Evolutionary conservation across 2,888 invertebrate species (phyloP).

Genomic region (Drosophila leonis): DNA sequence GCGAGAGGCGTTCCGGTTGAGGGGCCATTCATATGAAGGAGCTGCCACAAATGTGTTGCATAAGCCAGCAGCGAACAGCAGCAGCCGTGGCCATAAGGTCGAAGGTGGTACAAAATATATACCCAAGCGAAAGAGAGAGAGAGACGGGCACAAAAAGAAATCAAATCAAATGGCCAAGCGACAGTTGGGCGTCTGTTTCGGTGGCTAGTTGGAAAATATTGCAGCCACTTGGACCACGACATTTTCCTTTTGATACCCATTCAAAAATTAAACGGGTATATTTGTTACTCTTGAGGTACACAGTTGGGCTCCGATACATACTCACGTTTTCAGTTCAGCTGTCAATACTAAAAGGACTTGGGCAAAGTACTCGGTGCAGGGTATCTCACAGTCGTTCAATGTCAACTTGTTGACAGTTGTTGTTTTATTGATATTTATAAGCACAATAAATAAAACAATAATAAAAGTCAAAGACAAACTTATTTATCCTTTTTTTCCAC

Average conservation of each 20-base stretch:
- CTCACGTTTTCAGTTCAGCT: not conserved
- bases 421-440: slow-evolving; percentile 44
- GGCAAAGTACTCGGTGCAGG: not conserved
- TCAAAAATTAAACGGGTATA: not conserved
- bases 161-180: slow-evolving; percentile 58
- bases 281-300: not conserved
- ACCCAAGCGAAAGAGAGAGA: slow-evolving; percentile 6
- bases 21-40: slow-evolving; percentile 35
- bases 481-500: not conserved
- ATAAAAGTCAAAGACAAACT: slow-evolving; percentile 37
- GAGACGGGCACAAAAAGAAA: slow-evolving; percentile 23
- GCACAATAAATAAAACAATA: too few relatives aligned
- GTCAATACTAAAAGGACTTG: not conserved
- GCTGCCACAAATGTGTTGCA: slow-evolving; percentile 59
- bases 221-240: slow-evolving; percentile 45
- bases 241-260: not conserved
- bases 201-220: slow-evolving; percentile 57
- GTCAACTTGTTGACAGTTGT: not conserved
- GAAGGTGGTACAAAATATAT: slow-evolving; percentile 41
- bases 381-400: not conserved
- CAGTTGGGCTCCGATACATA: too few relatives aligned
- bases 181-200: slow-evolving; percentile 56
- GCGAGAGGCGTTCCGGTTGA: slow-evolving; percentile 10
- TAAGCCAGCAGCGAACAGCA: slow-evolving; percentile 39
- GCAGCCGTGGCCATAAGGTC: slow-evolving; percentile 23